Percentiles rank a stretch among this genome's conserved stretches.
Evolutionary conservation across 2,113 vertebrate species (phyloP).

Genomic region (Chaenocephalus aceratus): DNA sequence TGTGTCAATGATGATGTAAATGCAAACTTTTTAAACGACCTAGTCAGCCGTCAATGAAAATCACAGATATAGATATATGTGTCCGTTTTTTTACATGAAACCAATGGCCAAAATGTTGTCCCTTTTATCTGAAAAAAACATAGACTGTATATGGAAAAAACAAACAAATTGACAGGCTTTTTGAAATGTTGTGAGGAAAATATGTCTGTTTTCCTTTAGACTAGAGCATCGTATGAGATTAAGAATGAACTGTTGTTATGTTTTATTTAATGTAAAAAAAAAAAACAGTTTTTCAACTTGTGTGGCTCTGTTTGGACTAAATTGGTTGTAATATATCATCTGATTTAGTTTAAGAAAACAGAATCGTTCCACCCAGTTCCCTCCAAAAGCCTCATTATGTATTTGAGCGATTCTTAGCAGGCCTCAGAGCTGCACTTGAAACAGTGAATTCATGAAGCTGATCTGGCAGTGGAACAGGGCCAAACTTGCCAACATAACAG

Average conservation of each 20-base stretch:
- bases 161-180: too few species aligned
- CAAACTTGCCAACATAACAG: slow-evolving; percentile 55
- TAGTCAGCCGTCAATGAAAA: background rate
- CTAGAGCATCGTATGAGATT: background rate
- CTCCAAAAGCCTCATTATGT: slow-evolving; percentile 14
- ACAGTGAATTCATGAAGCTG: slow-evolving; percentile 19
- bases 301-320: background rate
- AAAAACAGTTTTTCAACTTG: background rate
- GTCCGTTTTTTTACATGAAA: background rate
- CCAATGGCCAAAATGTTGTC: background rate
- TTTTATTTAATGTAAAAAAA: slow-evolving; percentile 1
- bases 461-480: slow-evolving; percentile 42
- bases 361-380: background rate
- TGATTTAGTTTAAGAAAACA: slow-evolving; percentile 15
- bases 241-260: background rate
- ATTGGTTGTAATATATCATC: background rate
- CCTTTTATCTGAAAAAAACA: background rate
- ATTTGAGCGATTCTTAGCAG: slow-evolving; percentile 36
- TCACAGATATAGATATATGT: too few species aligned
- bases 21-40: background rate
- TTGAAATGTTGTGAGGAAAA: too few species aligned
- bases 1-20: background rate
- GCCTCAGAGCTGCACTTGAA: slow-evolving; percentile 50
- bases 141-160: background rate
- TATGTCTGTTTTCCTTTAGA: background rate